Evolutionary conservation across 2,797 vertebrate genomes (phyloP), one percentile per base, ranked within the genome.

Genomic region (Phoxinus dragarum): DNA sequence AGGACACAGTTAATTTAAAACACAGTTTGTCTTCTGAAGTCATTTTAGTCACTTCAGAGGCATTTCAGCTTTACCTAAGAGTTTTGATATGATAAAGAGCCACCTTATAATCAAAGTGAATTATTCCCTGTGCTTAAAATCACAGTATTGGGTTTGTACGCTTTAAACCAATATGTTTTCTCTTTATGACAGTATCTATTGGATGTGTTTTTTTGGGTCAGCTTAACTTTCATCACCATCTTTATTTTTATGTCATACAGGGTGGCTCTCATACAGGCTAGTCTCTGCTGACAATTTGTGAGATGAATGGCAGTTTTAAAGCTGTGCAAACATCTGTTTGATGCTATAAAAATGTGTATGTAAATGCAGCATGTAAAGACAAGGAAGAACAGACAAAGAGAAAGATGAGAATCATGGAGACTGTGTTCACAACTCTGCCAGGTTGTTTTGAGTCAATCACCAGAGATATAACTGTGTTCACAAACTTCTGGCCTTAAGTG

Each of bases 251-350:
- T 56, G 34, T 31, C 5, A 23, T 21, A 69, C 34, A 14, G 11
- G 47, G 44, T 40, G n/a, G 54, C 38, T 23, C 27, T 67, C 75
- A 8, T 72, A 17, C 47, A 17, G 47, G 47, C 14, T 66, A 61
- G 56, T 34, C 12, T 68, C 69, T 19, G 34, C 82, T 74, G 79
- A 40, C 64, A 40, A n/a, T 85, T 84, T 74, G 68, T 64, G 56
- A 16, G 27, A 74, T 56, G 17, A 52, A 52, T 80, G 38, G 59
- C 78, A 56, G 64, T 27, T 56, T 80, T 81, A 82, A 86, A 84
- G 47, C 36, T 64, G 72, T 75, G 79, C 31, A 77, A 86, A 84
- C 84, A 88, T 84, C 67, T 86, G 71, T 84, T 79, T 56, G 74
- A 82, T 83, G 74, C 38, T 34, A 78, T 61, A 31, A 77, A 40